Evolutionary conservation across 1,140 invertebrate genomes (phyloP), one percentile per base, ranked within the genome.

Genomic region (Gryllus bimaculatus): DNA sequence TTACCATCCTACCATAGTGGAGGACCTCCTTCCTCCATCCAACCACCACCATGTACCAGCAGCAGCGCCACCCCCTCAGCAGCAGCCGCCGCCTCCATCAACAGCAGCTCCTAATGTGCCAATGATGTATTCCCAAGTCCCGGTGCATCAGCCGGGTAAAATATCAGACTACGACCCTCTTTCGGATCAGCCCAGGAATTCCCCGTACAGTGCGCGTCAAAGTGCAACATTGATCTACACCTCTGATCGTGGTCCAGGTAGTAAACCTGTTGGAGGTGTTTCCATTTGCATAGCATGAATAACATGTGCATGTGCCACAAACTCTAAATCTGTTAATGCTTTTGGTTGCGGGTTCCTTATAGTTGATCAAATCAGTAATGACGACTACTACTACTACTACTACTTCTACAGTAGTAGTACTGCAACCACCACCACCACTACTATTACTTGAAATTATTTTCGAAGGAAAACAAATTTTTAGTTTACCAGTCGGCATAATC

Each of bases 161-260:
- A 94, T 94, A 81, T 91, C 92, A 76, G 93, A 94, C 84, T 94
- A 94, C 83, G 93, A 94, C 86, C 93, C 93, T 8, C 83, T 93
- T 80, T 91, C 88, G 81, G 91, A 92, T 82, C 85, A 89, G 66
- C 91, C 91, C n/a, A 89, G 92, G 80, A 88, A 88, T 77, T 88
- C 90, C 76, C 93, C 93, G 0, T 93, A 94, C 84, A 93, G 93
- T 5, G 90, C 92, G 80, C 88, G 93, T 83, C 91, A 92, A 83
- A 90, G 91, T 6, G 89, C 89, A 47, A 96, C 94, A 73, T 88
- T 96, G 81, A 95, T 96, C 83, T 96, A 96, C 85, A 94, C 93
- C 80, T 94, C 92, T 75, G 91, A 93, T 83, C 88, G 89, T 82
- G 91, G 90, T 76, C 86, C 89, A 84, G 89, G 88, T 87, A 85